These are phyloP conservation scores for Phalanger gymnotis DNA, from an alignment of 2,797 vertebrate species.

Conservation along the genomic window DNA sequence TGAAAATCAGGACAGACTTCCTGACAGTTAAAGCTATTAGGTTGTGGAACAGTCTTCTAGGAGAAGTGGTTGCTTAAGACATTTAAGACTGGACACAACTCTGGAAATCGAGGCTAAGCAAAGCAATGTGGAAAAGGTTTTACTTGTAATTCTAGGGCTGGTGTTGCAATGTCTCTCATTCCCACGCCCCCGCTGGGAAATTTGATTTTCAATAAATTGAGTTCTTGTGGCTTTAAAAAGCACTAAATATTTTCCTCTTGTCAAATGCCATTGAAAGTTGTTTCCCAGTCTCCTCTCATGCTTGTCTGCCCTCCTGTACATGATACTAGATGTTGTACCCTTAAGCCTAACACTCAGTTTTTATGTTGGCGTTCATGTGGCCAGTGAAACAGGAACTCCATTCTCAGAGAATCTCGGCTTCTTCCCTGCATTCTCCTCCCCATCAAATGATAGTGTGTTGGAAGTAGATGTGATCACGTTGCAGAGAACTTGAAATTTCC, in stretches of 20 bases:
- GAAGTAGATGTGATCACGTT: not conserved
- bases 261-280: not conserved
- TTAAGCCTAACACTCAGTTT: not conserved
- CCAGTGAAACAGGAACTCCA: not conserved
- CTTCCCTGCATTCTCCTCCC: not conserved
- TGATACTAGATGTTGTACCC: not conserved
- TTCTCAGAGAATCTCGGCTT: not conserved
- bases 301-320: not conserved
- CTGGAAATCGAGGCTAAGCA: slow-evolving; percentile 45
- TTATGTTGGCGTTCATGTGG: not conserved
- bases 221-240: slow-evolving; percentile 29
- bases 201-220: slow-evolving; percentile 9
- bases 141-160: slow-evolving; percentile 27
- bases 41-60: slow-evolving; percentile 40
- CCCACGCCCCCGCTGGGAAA: slow-evolving; percentile 13
- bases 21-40: slow-evolving; percentile 8
- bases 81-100: slow-evolving; percentile 26
- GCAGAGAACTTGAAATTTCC: slow-evolving; percentile 7
- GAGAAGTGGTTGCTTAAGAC: slow-evolving; percentile 18
- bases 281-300: slow-evolving; percentile 26
- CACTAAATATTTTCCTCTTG: not conserved
- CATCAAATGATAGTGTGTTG: not conserved
- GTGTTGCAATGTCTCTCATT: slow-evolving; percentile 27
- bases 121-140: slow-evolving; percentile 51
- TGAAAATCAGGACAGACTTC: not conserved